A percentile compares a stretch with the other conserved stretches of the same genome.
Conservation (phyloP, 2,797 vertebrate species). For the Uromys caudimaculatus region DNA sequence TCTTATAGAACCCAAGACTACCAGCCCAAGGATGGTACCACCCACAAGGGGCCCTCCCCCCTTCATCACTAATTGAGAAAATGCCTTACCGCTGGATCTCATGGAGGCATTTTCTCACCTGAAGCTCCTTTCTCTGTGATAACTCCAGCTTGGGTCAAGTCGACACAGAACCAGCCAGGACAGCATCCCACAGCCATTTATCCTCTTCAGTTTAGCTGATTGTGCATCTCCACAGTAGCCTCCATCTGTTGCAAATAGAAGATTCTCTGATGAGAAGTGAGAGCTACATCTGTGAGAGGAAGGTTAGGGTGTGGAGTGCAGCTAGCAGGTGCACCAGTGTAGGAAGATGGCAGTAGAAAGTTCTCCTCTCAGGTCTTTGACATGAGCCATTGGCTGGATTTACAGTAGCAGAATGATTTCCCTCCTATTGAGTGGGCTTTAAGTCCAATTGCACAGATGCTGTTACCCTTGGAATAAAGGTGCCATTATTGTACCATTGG, state of each 20-base stretch:
- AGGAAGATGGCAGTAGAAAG: neutral
- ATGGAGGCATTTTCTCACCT: too few relatives aligned
- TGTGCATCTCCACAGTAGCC: neutral
- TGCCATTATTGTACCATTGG: too few relatives aligned
- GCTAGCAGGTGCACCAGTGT: too few relatives aligned
- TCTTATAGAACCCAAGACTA: too few relatives aligned
- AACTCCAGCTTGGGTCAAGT: too few relatives aligned
- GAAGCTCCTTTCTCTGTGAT: too few relatives aligned
- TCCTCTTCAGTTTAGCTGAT: neutral
- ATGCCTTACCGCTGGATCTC: too few relatives aligned
- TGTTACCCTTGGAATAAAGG: neutral
- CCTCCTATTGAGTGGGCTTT: neutral
- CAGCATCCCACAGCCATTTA: neutral
- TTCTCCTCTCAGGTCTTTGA: neutral
- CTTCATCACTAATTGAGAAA: too few relatives aligned
- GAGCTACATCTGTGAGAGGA: neutral
- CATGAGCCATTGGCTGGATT: neutral
- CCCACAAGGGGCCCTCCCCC: too few relatives aligned
- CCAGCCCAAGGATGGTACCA: too few relatives aligned
- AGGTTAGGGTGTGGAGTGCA: too few relatives aligned
- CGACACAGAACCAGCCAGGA: too few relatives aligned
- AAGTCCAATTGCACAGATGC: neutral
- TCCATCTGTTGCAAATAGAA: neutral
- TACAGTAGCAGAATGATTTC: neutral
- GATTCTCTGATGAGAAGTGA: neutral